A percentile compares a stretch with the other conserved stretches of the same genome.
Evolutionary conservation across 1,140 invertebrate genomes (phyloP).

Genomic region (Drosophila mayri): DNA sequence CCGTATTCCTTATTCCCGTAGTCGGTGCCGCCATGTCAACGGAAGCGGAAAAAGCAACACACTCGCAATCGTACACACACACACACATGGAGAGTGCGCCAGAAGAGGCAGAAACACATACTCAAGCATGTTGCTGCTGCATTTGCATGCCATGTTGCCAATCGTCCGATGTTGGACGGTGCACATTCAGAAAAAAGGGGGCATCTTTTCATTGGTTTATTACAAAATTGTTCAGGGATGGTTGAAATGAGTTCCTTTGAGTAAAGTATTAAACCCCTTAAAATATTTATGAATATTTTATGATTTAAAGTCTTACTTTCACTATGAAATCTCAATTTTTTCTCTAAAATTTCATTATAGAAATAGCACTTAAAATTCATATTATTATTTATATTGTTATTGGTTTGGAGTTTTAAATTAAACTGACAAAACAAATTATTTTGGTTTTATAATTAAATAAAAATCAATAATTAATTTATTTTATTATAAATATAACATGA

Average conservation of each 20-base stretch:
- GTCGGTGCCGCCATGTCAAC: constrained; percentile 73
- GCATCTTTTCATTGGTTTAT: too few species aligned
- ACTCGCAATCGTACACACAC: constrained; percentile 49
- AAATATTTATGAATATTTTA: too few species aligned
- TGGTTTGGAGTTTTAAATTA: background rate
- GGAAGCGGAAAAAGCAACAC: constrained; percentile 80
- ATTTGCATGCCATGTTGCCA: constrained; percentile 73
- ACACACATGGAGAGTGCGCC: constrained; percentile 14
- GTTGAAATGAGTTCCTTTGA: too few species aligned
- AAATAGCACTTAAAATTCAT: background rate
- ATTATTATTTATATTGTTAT: background rate
- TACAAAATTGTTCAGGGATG: too few species aligned
- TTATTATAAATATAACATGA: background rate
- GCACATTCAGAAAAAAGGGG: background rate
- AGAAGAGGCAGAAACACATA: constrained; percentile 51
- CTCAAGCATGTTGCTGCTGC: constrained; percentile 57
- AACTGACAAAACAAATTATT: background rate
- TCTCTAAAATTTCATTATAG: background rate
- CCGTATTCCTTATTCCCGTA: constrained; percentile 17
- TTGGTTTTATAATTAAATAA: background rate
- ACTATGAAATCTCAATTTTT: too few species aligned
- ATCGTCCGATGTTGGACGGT: constrained; percentile 30
- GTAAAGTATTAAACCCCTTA: background rate
- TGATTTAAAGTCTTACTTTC: too few species aligned
- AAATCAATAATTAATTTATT: background rate